Evolutionary conservation across 2,797 vertebrate genomes (phyloP).

Genomic region (Petrocephalus schoutedeni): DNA sequence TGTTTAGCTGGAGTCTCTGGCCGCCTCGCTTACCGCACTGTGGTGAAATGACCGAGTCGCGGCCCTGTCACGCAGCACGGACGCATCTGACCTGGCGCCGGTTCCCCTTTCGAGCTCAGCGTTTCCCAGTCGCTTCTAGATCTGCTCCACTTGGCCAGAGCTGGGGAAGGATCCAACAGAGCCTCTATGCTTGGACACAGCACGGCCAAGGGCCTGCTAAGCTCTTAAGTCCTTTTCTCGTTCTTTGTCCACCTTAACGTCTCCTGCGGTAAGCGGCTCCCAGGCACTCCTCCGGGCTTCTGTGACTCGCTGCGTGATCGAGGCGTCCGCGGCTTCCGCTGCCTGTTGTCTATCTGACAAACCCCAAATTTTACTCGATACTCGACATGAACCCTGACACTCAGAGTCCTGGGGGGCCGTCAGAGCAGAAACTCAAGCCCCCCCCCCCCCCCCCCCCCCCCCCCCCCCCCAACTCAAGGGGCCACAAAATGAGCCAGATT

Average conservation of each 20-base stretch:
- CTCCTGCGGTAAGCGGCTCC: not conserved
- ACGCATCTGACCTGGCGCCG: not conserved
- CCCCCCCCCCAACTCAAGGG: not conserved
- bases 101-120: not conserved
- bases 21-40: not conserved
- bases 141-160: not conserved
- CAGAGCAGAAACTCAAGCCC: not conserved
- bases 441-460: not conserved
- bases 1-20: not conserved
- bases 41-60: slow-evolving; percentile 8
- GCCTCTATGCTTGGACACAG: not conserved
- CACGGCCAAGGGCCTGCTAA: not conserved
- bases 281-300: not conserved
- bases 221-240: not conserved
- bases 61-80: not conserved
- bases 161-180: not conserved
- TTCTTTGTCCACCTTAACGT: not conserved
- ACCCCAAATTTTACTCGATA: not conserved
- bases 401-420: not conserved
- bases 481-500: not conserved
- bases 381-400: not conserved
- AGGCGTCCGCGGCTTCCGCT: not conserved
- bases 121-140: not conserved
- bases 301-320: not conserved
- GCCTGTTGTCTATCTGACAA: not conserved